These are phyloP conservation scores for Axis porcinus DNA, from an alignment of 2,113 vertebrate genomes.

Conservation along the genomic window DNA sequence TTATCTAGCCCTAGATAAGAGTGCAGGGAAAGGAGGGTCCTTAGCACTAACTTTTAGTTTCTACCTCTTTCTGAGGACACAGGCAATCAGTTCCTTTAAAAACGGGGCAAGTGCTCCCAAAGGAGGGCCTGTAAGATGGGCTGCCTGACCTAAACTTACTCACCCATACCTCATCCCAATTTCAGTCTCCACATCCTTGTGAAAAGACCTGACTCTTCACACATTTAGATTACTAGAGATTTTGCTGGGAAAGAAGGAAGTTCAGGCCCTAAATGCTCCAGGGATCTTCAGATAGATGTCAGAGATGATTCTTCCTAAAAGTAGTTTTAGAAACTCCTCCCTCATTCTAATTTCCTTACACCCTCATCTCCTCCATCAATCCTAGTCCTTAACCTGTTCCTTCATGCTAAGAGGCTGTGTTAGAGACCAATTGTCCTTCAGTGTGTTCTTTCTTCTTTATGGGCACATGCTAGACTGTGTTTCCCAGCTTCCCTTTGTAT, in stretches of 20 bases:
- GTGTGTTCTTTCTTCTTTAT: background rate
- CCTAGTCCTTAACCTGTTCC: background rate
- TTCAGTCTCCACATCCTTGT: background rate
- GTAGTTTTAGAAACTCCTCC: background rate
- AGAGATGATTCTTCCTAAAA: background rate
- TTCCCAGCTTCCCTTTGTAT: background rate
- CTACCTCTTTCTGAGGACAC: background rate
- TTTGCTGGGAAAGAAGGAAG: background rate
- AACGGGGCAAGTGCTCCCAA: background rate
- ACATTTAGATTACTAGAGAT: background rate
- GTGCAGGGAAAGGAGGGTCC: background rate
- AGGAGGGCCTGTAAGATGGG: background rate
- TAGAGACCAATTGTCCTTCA: background rate
- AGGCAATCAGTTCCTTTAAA: background rate
- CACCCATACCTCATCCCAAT: background rate
- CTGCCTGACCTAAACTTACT: background rate
- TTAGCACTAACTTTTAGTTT: background rate
- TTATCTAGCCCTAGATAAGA: background rate
- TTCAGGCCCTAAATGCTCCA: background rate
- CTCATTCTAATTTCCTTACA: background rate
- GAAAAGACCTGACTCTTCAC: background rate
- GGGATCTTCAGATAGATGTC: background rate
- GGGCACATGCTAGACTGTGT: background rate
- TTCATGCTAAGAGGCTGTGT: background rate
- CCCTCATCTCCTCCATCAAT: background rate